Evolutionary conservation across 2,113 vertebrate species (phyloP).

Genomic region (Elephas maximus): DNA sequence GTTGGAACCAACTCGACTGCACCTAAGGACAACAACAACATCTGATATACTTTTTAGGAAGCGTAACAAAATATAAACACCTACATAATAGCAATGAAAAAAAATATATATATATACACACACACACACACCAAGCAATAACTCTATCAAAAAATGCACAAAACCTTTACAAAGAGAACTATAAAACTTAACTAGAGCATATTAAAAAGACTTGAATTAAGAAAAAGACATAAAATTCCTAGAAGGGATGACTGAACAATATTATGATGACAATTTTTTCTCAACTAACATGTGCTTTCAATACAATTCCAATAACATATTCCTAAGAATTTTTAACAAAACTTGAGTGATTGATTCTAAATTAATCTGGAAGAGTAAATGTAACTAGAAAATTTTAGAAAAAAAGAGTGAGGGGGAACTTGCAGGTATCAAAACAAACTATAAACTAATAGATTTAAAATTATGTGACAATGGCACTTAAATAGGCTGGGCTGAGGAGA

Average conservation of each 20-base stretch:
- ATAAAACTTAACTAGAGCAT: neutral
- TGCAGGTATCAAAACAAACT: neutral
- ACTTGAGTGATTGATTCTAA: neutral
- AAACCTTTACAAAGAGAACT: neutral
- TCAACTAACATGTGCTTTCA: neutral
- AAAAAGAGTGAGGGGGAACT: neutral
- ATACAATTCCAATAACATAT: neutral
- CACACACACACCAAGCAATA: neutral
- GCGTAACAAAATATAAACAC: neutral
- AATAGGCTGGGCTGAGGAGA: neutral
- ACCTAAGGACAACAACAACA: too few species aligned
- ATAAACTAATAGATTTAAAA: neutral
- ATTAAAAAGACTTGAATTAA: slow-evolving; percentile 2
- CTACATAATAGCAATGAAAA: neutral
- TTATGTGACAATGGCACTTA: neutral
- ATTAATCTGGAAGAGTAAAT: slow-evolving; percentile 29
- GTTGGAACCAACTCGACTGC: too few species aligned
- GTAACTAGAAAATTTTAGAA: neutral
- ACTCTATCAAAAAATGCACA: neutral
- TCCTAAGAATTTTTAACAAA: slow-evolving; percentile 16
- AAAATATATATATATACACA: too few species aligned
- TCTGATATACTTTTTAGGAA: neutral
- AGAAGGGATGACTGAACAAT: neutral
- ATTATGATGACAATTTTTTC: neutral
- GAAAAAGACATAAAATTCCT: neutral